Evolutionary conservation across 2,113 vertebrate genomes (phyloP), one percentile per base, ranked within the genome.

Genomic region (Oxygymnocypris stewartii): DNA sequence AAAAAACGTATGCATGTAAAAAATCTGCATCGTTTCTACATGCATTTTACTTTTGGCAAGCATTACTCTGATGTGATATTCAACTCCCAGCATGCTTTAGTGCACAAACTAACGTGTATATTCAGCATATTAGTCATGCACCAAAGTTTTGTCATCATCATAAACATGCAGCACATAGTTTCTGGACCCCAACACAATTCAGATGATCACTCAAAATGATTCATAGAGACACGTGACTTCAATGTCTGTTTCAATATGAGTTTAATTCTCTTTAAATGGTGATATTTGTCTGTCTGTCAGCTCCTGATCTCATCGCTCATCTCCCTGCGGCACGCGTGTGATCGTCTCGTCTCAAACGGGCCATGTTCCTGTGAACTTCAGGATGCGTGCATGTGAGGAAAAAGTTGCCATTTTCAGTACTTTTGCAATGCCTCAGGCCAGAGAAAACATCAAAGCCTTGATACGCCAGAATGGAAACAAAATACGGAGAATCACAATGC

Each of bases 361-460:
- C 90, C 54, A 5, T 28, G 11, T 88, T 86, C 87, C 88, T 88
- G 59, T 83, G 84, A 87, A 83, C 77, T 47, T 20, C 7, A 5
- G 57, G 49, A 63, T 2, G 25, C 57, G n/a, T 84, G 69, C n/a
- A 10, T 61, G 51, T 3, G 47, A 87, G 92, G 92, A n/a, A 87
- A 89, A 91, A 87, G 69, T 67, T 77, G 79, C 90, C 87, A 76
- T 82, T 74, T 82, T 89, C 89, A 25, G 79, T 91, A 54, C 86
- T 92, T 91, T 71, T 88, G 71, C 73, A 88, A 90, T 44, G 90
- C 93, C 92, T 40, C 49, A 82, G 91, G 92, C 92, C 77, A 91
- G 79, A 90, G 28, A 89, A 93, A 91, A 92, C 91, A 93, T 94
- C 90, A 94, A 93, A 91, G 92, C 44, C 81, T n/a, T 14, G 90